These are phyloP conservation scores for Margarornis squamiger DNA, from an alignment of 2,797 vertebrate species.

Conservation along the genomic window DNA sequence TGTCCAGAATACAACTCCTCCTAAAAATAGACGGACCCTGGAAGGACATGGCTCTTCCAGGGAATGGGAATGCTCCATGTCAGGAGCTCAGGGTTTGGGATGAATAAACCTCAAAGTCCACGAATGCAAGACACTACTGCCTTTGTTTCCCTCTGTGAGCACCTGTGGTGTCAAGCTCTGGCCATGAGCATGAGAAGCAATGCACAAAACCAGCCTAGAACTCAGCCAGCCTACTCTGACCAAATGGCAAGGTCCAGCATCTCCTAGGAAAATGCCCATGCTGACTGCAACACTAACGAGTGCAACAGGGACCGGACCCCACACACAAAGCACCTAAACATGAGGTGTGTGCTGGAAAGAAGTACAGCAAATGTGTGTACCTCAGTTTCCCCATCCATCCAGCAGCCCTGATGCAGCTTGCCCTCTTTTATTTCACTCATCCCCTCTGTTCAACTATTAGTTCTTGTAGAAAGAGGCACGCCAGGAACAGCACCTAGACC, in stretches of 20 bases:
- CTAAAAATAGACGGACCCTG: constrained; percentile 61
- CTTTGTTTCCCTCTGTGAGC: background rate
- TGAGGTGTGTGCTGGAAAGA: fast-evolving
- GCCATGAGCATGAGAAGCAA: fast-evolving
- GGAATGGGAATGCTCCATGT: background rate
- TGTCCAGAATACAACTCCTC: constrained; percentile 48
- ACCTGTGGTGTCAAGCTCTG: background rate
- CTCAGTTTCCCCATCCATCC: constrained; percentile 3
- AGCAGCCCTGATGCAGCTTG: fast-evolving
- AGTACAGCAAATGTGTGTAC: fast-evolving
- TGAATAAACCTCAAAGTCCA: background rate
- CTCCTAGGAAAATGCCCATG: background rate
- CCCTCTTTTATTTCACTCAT: background rate
- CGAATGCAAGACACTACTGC: background rate
- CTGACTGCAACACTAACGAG: background rate
- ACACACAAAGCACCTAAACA: background rate
- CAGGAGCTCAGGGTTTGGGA: background rate
- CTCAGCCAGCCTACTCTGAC: background rate
- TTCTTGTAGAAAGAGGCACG: background rate
- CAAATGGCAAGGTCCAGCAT: background rate
- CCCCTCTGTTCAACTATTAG: background rate
- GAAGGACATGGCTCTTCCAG: background rate
- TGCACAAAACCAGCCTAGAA: background rate
- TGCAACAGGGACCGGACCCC: background rate
- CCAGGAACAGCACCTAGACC: background rate